Evolutionary conservation across 2,113 vertebrate species (phyloP).

Genomic region (Progne subis): DNA sequence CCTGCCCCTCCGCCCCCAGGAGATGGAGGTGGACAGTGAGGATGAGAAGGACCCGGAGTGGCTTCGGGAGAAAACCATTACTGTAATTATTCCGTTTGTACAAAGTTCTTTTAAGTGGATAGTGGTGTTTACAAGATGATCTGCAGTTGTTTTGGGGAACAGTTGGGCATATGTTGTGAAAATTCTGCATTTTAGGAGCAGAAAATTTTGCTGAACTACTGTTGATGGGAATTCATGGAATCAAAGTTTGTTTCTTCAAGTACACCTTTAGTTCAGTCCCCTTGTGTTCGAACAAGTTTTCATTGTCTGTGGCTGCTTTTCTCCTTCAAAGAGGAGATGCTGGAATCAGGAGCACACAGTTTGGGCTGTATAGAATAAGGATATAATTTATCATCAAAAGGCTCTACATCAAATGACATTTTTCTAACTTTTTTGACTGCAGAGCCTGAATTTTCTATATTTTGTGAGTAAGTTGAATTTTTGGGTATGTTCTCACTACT

Average conservation of each 20-base stretch:
- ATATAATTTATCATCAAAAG: not conserved
- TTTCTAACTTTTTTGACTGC: not conserved
- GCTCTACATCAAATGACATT: not conserved
- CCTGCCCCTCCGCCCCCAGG: constrained; percentile 94
- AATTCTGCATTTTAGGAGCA: not conserved
- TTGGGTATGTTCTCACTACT: not conserved
- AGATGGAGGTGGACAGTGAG: constrained; percentile 98
- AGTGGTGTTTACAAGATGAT: not conserved
- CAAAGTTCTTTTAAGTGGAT: not conserved
- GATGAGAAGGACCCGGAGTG: constrained; percentile 96
- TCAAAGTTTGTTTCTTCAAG: not conserved
- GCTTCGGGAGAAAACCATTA: constrained; percentile 97
- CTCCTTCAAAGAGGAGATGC: not conserved
- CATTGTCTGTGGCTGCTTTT: not conserved
- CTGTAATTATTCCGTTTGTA: constrained; percentile 75
- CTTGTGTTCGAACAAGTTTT: not conserved
- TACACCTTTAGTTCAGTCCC: not conserved
- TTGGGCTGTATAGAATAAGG: not conserved
- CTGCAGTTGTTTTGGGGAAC: not conserved
- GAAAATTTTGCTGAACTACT: not conserved
- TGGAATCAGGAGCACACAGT: not conserved
- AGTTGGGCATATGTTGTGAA: rapidly evolving
- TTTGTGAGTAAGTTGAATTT: not conserved
- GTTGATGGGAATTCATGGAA: not conserved
- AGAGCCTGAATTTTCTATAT: not conserved